phyloP scores from a whole-genome alignment of 2,113 vertebrate species.

The Osmerus mordax region DNA sequence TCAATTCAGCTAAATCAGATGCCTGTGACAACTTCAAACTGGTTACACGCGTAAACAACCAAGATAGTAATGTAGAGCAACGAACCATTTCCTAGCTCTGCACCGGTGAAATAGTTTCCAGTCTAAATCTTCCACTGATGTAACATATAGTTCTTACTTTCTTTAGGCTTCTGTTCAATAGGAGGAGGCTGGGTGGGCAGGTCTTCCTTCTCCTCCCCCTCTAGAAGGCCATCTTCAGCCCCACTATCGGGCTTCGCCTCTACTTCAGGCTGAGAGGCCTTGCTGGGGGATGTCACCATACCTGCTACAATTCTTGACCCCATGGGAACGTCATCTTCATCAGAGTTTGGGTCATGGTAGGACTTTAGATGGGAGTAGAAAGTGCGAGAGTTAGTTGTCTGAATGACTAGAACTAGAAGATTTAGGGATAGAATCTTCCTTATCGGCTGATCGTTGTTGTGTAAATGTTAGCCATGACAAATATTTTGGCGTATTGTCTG shows the following conservation, averaged over 20 bases:
- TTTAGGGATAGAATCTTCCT: no score
- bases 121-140: no score
- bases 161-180: slow-evolving; percentile 56
- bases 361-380: slow-evolving; percentile 37
- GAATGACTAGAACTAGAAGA: background rate
- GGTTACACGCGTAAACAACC: no score
- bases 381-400: background rate
- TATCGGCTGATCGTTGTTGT: no score
- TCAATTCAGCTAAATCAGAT: no score
- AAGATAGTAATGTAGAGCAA: no score
- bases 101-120: no score
- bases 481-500: background rate
- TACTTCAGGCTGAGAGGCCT: slow-evolving; percentile 35
- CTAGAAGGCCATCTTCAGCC: slow-evolving; percentile 25
- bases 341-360: slow-evolving; percentile 60
- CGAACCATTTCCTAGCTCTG: no score
- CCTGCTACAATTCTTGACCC: slow-evolving; percentile 69
- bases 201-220: slow-evolving; percentile 66
- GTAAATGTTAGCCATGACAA: no score
- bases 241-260: slow-evolving; percentile 19
- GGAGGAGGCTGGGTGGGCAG: slow-evolving; percentile 66
- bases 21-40: no score
- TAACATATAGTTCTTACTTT: slow-evolving; percentile 40
- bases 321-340: slow-evolving; percentile 77
- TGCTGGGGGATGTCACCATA: slow-evolving; percentile 29